Percentiles rank a stretch among this genome's conserved stretches.
Evolutionary conservation across 2,797 vertebrate genomes (phyloP).

Genomic region (Sciaenops ocellatus): DNA sequence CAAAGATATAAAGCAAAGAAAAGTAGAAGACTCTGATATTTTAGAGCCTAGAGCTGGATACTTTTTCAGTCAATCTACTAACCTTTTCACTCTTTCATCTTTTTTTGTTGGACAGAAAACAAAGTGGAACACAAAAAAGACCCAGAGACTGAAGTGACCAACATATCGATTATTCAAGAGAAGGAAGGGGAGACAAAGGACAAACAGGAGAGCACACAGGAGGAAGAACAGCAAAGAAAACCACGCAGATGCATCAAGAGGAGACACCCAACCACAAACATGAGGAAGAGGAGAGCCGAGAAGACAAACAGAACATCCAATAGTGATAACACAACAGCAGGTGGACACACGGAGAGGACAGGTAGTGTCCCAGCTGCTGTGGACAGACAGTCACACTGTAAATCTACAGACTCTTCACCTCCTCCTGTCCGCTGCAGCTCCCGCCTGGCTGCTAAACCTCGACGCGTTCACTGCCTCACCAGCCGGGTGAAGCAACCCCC

Average conservation of each 20-base stretch:
- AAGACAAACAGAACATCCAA: background rate
- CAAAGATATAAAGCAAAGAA: background rate
- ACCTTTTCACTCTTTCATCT: background rate
- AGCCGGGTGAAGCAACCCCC: background rate
- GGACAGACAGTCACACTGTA: background rate
- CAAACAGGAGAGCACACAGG: background rate
- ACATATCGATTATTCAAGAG: background rate
- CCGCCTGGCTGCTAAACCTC: constrained; percentile 75
- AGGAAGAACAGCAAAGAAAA: background rate
- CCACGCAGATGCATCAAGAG: background rate
- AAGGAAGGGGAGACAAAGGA: constrained; percentile 2
- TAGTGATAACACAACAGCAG: background rate
- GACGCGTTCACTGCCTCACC: constrained; percentile 57
- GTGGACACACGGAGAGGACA: background rate
- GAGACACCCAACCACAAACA: background rate
- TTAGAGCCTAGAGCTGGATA: background rate
- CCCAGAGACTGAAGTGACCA: background rate
- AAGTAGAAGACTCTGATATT: background rate
- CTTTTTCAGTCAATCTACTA: background rate
- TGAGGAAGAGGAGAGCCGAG: constrained; percentile 29
- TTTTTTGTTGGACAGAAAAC: constrained; percentile 38
- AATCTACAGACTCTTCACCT: background rate
- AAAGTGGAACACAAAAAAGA: constrained; percentile 3
- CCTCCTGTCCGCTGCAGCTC: constrained; percentile 68
- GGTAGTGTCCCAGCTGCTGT: background rate